Conservation (phyloP, 2,888 invertebrate species). For the Dysmachus trigonus region DNA sequence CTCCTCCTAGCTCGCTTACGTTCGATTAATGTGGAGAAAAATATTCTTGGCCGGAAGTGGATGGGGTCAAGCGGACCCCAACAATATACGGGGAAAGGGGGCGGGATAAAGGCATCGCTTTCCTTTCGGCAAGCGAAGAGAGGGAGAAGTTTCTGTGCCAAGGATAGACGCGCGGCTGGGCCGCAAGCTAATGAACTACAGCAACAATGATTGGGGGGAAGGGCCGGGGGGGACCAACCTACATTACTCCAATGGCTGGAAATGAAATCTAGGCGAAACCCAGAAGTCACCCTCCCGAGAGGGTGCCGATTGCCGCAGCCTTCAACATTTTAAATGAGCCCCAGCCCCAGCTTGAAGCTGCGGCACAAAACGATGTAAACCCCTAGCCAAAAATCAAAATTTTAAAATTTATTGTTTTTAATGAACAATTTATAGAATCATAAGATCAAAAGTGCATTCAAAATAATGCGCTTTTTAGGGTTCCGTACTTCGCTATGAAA, state of each 20-base stretch:
- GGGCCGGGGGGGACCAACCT: background rate
- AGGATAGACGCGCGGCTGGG: constrained; percentile 2
- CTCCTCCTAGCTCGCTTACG: constrained; percentile 38
- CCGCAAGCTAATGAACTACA: constrained; percentile 13
- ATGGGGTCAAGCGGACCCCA: constrained; percentile 31
- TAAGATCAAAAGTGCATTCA: background rate
- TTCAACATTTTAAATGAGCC: background rate
- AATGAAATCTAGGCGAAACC: background rate
- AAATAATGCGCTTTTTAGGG: no score
- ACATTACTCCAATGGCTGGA: background rate
- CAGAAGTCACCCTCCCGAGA: background rate
- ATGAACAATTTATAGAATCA: background rate
- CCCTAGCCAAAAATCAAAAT: background rate
- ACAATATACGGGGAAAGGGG: background rate
- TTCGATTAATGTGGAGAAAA: constrained; percentile 44
- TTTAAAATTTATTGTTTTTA: background rate
- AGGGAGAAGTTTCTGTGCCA: constrained; percentile 20
- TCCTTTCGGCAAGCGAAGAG: background rate
- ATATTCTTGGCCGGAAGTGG: constrained; percentile 23
- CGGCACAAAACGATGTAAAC: background rate
- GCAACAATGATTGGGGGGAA: background rate
- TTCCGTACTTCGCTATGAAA: no score
- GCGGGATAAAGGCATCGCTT: background rate
- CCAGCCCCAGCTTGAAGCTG: background rate
- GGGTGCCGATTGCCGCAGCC: background rate